Evolutionary conservation across 1,140 invertebrate species (phyloP), one percentile per base, ranked within the genome.

Genomic region (Rhizoglyphus robini): DNA sequence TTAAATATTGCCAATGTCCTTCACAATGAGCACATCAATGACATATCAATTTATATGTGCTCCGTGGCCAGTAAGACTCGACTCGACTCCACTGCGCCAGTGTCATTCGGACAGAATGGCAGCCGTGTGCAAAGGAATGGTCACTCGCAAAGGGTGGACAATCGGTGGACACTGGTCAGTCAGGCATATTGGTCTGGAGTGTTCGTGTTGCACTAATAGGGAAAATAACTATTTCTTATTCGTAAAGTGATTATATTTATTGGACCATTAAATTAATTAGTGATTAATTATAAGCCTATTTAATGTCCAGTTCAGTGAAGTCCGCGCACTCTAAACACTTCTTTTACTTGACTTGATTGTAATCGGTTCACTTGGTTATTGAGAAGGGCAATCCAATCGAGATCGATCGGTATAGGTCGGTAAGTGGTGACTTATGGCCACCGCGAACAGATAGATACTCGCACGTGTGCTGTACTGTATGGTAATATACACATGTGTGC

Each of bases 151-250:
- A 41, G 8, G 18, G 36, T 8, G n/a, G n/a, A n/a, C n/a, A n/a
- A n/a, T n/a, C n/a, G n/a, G n/a, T n/a, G n/a, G n/a, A n/a, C n/a
- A n/a, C n/a, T 41, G 36, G 36, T 23, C 31, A 32, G 8, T 32
- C 23, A 54, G 51, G 8, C 51, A 54, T 54, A 54, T 54, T 54
- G 51, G 51, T n/a, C 8, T 54, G 51, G 23, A 54, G 20, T 54
- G 51, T 8, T 32, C 23, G 51, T 54, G 51, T n/a, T n/a, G n/a
- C n/a, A n/a, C n/a, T n/a, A n/a, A n/a, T n/a, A n/a, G n/a, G n/a
- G n/a, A n/a, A n/a, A n/a, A n/a, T n/a, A n/a, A n/a, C n/a, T n/a
- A n/a, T n/a, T n/a, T n/a, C n/a, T n/a, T n/a, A n/a, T n/a, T n/a
- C n/a, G n/a, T n/a, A n/a, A n/a, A n/a, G n/a, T n/a, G n/a, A n/a